Conservation (phyloP, 2,113 vertebrate species). For the Thalassoma bifasciatum region DNA sequence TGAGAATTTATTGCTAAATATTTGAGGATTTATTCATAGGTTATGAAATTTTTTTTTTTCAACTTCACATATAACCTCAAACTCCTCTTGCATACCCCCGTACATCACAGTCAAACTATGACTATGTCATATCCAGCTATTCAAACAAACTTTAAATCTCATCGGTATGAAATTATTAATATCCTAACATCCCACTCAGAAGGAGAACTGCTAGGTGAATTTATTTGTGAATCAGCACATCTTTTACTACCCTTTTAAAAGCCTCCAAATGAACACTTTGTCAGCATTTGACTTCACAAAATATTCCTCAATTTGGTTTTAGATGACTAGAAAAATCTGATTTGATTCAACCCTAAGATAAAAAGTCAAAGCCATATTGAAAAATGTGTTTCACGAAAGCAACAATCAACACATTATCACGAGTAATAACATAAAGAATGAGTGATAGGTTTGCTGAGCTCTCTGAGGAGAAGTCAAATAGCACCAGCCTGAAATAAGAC, state of each 20-base stretch:
- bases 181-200: neutral
- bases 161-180: too few species aligned
- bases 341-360: neutral
- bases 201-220: neutral
- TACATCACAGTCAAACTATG: too few species aligned
- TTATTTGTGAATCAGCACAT: neutral
- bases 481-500: neutral
- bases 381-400: neutral
- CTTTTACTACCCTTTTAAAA: slow-evolving; percentile 9
- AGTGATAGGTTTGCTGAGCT: neutral
- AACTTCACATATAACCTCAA: too few species aligned
- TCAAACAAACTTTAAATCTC: too few species aligned
- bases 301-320: slow-evolving; percentile 5
- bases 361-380: neutral
- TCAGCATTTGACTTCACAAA: slow-evolving; percentile 14
- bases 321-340: slow-evolving; percentile 3
- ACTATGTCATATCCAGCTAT: too few species aligned
- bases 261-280: slow-evolving; percentile 8
- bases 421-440: slow-evolving; percentile 5
- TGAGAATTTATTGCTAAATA: too few species aligned
- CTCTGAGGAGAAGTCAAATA: neutral
- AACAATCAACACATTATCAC: neutral
- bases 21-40: too few species aligned
- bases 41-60: too few species aligned
- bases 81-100: too few species aligned